Evolutionary conservation across 2,888 invertebrate species (phyloP).

Genomic region (Chymomyza fuscimana): DNA sequence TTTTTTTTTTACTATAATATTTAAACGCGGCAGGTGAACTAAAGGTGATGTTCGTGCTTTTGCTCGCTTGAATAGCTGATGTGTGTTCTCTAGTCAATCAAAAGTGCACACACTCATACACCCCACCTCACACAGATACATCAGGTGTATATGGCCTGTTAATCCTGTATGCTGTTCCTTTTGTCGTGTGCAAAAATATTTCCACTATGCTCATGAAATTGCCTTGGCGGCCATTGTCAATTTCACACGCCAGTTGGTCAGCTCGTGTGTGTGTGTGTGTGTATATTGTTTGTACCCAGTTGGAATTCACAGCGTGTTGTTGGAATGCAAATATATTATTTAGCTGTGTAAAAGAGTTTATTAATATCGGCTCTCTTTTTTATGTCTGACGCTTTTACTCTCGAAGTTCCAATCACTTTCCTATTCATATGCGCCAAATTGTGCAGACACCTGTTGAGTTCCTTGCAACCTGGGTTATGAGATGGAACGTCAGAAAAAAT

Average conservation of each 20-base stretch:
- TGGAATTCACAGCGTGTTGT: not conserved
- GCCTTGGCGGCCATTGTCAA: constrained; percentile 55
- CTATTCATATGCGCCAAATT: too few relatives aligned
- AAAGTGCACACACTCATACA: constrained; percentile 19
- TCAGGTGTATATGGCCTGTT: constrained; percentile 35
- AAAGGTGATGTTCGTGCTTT: not conserved
- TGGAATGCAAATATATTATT: too few relatives aligned
- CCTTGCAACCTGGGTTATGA: too few relatives aligned
- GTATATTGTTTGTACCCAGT: not conserved
- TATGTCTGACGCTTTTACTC: too few relatives aligned
- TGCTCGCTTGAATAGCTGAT: constrained; percentile 13
- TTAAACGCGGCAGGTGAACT: constrained; percentile 17
- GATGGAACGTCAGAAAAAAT: too few relatives aligned
- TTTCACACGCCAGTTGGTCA: constrained; percentile 66
- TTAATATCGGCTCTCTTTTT: too few relatives aligned
- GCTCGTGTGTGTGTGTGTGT: constrained; percentile 6
- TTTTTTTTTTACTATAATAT: constrained; percentile 2
- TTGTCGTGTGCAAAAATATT: constrained; percentile 66
- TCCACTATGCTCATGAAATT: constrained; percentile 18
- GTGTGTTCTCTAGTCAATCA: constrained; percentile 61
- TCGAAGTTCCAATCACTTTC: too few relatives aligned
- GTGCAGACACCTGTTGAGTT: too few relatives aligned
- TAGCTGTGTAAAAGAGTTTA: too few relatives aligned
- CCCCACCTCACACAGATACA: not conserved
- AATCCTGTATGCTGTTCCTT: constrained; percentile 60